A percentile compares a stretch with the other conserved stretches of the same genome.
These are phyloP conservation scores for Sarcophaga carnaria DNA, from an alignment of 2,888 invertebrate genomes.

Conservation along the genomic window DNA sequence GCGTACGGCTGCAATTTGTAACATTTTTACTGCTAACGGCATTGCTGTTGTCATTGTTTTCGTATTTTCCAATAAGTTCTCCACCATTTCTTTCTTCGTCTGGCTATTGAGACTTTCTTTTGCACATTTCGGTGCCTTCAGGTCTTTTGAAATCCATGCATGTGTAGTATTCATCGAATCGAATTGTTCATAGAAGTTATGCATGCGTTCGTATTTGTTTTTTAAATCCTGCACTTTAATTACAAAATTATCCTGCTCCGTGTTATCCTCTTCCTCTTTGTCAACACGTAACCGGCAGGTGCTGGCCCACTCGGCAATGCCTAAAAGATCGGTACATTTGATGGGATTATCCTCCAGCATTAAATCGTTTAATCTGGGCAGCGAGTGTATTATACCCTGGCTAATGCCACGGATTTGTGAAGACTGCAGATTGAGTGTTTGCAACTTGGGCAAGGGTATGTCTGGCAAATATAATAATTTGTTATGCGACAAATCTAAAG, in stretches of 20 bases:
- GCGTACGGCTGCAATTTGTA: constrained; percentile 19
- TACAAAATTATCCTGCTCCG: constrained; percentile 26
- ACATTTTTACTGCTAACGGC: constrained; percentile 27
- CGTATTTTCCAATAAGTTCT: constrained; percentile 36
- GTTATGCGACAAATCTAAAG: constrained; percentile 80
- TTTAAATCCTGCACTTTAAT: constrained; percentile 73
- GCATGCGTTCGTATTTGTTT: constrained; percentile 76
- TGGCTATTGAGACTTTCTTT: constrained; percentile 18
- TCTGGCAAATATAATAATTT: constrained; percentile 80
- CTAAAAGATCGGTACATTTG: constrained; percentile 80
- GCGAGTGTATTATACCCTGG: constrained; percentile 80
- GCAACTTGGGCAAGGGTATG: constrained; percentile 78
- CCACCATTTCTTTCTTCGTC: neutral
- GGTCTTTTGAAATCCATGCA: neutral
- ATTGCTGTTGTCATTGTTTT: constrained; percentile 53
- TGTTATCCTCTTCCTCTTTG: constrained; percentile 7
- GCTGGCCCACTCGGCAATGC: constrained; percentile 81
- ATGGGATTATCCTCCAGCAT: constrained; percentile 81
- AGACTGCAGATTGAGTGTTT: constrained; percentile 79
- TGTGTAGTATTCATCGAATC: constrained; percentile 56
- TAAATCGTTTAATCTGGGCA: constrained; percentile 80
- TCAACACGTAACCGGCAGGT: constrained; percentile 75
- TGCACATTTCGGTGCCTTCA: constrained; percentile 63
- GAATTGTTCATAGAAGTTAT: constrained; percentile 78
- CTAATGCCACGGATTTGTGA: constrained; percentile 79